Evolutionary conservation across 2,113 vertebrate species (phyloP).

Genomic region (Scortum barcoo): DNA sequence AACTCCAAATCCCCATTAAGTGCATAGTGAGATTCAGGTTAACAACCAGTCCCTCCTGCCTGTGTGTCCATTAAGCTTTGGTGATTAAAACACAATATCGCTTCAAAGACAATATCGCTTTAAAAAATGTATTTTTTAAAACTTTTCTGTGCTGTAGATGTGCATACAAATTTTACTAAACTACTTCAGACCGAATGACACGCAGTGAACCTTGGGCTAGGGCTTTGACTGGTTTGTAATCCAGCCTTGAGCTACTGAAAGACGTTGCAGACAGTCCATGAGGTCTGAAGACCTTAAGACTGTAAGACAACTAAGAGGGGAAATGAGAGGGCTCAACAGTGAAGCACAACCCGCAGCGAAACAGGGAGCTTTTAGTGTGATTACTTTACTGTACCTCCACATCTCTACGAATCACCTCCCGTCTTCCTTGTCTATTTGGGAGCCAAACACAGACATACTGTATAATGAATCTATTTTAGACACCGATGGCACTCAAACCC

Average conservation of each 20-base stretch:
- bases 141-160: not conserved
- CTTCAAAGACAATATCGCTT: not conserved
- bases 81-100: not conserved
- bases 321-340: not conserved
- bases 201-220: not conserved
- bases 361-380: conserved; percentile 52
- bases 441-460: conserved; percentile 42
- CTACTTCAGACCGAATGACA: not conserved
- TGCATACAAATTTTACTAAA: conserved; percentile 4
- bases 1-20: not conserved
- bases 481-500: conserved; percentile 42
- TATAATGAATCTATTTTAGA: conserved; percentile 61
- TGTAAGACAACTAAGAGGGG: not conserved
- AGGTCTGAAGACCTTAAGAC: not conserved
- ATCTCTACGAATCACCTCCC: conserved; percentile 39
- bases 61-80: too few relatives aligned
- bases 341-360: conserved; percentile 2
- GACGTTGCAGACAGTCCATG: conserved; percentile 1
- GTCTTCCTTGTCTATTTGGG: conserved; percentile 40
- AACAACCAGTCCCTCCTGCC: not conserved
- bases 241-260: not conserved
- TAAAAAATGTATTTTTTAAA: not conserved
- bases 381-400: conserved; percentile 43
- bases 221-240: not conserved
- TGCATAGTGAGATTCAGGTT: not conserved